Conservation (phyloP, 2,888 invertebrate species). For the Lucinisca nassula region DNA sequence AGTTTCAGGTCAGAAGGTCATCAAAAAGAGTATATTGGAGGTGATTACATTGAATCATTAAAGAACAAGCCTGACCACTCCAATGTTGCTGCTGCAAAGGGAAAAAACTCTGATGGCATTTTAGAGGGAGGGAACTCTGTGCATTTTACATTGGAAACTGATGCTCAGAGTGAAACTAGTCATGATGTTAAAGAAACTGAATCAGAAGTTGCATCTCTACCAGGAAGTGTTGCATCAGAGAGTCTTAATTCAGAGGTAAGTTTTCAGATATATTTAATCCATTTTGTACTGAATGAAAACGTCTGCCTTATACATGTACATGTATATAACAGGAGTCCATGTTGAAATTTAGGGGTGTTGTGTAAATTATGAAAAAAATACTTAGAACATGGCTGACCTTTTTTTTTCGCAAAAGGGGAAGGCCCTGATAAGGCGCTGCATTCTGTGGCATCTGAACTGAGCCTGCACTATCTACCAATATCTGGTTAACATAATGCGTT, state of each 20-base stretch:
- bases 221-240: constrained; percentile 55
- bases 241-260: constrained; percentile 64
- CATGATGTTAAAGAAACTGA: constrained; percentile 60
- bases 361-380: too few species aligned
- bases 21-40: background rate
- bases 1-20: background rate
- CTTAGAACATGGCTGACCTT: too few species aligned
- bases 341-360: too few species aligned
- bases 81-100: background rate
- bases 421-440: too few species aligned
- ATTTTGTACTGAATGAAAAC: too few species aligned
- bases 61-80: background rate
- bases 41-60: background rate
- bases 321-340: too few species aligned
- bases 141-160: constrained; percentile 40
- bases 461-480: too few species aligned
- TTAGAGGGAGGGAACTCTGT: constrained; percentile 20
- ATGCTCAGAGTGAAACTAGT: constrained; percentile 43
- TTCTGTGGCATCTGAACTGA: too few species aligned
- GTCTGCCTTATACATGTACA: too few species aligned
- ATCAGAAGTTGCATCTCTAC: constrained; percentile 37
- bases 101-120: background rate
- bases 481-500: too few species aligned
- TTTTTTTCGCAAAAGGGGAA: too few species aligned
- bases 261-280: background rate